Conservation (phyloP, 1,140 invertebrate genomes). For the Zaprionus capensis region DNA sequence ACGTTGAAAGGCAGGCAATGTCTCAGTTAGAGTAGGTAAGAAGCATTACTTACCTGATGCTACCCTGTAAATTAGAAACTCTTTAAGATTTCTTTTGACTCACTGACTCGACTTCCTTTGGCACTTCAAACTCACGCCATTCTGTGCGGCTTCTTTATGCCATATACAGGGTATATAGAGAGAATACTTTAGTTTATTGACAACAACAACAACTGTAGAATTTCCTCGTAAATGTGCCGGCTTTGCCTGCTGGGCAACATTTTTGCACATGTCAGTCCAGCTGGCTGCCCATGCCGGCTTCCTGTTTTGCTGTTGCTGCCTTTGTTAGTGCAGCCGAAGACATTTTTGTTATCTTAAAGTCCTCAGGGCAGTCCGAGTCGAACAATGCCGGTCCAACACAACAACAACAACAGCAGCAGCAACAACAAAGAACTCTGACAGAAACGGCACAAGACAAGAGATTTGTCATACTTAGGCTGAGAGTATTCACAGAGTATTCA, state of each 20-base stretch:
- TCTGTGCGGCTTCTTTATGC: not conserved
- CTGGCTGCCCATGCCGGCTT: conserved; percentile 28
- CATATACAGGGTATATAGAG: conserved; percentile 9
- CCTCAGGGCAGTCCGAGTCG: conserved; percentile 51
- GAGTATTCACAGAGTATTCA: conserved; percentile 38
- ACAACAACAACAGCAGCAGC: conserved; percentile 6
- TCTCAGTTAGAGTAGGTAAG: not conserved
- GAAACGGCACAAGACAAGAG: conserved; percentile 45
- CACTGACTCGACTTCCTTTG: not conserved
- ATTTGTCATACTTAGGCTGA: conserved; percentile 54
- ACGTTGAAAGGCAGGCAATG: not conserved
- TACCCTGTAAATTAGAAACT: not conserved
- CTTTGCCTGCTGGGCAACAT: conserved; percentile 29
- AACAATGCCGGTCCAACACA: conserved; percentile 54
- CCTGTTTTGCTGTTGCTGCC: conserved; percentile 29
- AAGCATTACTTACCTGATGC: not conserved
- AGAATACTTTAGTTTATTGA: conserved; percentile 38
- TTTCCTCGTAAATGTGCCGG: conserved; percentile 15
- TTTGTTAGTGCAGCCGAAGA: conserved; percentile 48
- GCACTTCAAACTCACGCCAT: not conserved
- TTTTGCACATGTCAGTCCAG: conserved; percentile 36
- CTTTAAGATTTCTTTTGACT: not conserved
- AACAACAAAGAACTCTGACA: conserved; percentile 2
- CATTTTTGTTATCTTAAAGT: conserved; percentile 63
- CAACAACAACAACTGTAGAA: conserved; percentile 11